Percentiles rank a stretch among this genome's conserved stretches.
phyloP scores from a whole-genome alignment of 2,113 vertebrate species.

The Ageneiosus marmoratus region DNA sequence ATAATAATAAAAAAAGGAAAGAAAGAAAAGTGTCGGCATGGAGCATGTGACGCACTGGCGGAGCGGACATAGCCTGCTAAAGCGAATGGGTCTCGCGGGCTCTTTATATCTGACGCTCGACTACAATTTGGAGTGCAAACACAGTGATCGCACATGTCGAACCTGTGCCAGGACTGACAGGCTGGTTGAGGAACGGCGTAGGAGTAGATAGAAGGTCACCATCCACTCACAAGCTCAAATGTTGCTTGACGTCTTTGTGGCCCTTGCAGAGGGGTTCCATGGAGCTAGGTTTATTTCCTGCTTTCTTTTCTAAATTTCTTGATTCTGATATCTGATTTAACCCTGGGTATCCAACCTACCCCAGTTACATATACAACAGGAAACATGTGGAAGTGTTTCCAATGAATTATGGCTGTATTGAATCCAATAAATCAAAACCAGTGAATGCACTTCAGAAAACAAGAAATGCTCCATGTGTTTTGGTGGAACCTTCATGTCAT shows the following conservation, averaged over 20 bases:
- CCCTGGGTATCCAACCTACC: conserved; percentile 38
- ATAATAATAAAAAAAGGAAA: conserved; percentile 24
- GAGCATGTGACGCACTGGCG: conserved; percentile 73
- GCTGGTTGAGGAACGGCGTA: conserved; percentile 66
- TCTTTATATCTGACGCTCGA: conserved; percentile 77
- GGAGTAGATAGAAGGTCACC: conserved; percentile 57
- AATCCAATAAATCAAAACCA: conserved; percentile 61
- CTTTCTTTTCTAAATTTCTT: conserved; percentile 41
- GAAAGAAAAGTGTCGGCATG: conserved; percentile 68
- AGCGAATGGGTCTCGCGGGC: conserved; percentile 72
- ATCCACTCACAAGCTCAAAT: conserved; percentile 44
- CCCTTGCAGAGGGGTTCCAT: conserved; percentile 30
- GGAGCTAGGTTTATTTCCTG: conserved; percentile 39
- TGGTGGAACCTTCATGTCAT: conserved; percentile 39
- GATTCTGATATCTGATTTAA: conserved; percentile 51
- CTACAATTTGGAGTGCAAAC: conserved; percentile 71
- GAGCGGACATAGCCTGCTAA: conserved; percentile 64
- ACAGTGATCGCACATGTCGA: conserved; percentile 61
- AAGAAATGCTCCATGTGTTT: neutral
- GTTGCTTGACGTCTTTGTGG: conserved; percentile 37
- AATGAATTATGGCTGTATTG: conserved; percentile 62
- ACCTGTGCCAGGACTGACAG: conserved; percentile 68
- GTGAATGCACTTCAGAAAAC: neutral
- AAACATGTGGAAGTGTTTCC: conserved; percentile 52
- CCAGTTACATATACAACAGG: conserved; percentile 50